phyloP scores from a whole-genome alignment of 2,797 vertebrate genomes.

The Melanotaenia parkinsoni region DNA sequence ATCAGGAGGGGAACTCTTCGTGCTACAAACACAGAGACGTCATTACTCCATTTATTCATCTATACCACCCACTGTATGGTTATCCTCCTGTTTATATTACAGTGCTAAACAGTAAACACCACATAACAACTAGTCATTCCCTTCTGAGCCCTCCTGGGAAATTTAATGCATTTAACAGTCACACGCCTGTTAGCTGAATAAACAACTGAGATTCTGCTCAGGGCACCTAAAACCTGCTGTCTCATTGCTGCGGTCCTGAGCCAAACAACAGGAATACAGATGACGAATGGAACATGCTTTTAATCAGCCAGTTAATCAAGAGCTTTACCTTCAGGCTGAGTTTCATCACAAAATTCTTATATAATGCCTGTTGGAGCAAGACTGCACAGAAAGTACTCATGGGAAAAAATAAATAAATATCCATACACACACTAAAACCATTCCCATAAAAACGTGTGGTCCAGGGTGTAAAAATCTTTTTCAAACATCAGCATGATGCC shows the following conservation, averaged over 20 bases:
- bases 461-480: not conserved
- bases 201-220: not conserved
- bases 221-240: not conserved
- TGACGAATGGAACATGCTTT: not conserved
- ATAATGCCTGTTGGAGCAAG: not conserved
- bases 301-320: slow-evolving; percentile 24
- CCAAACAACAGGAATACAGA: slow-evolving; percentile 15
- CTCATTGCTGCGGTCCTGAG: not conserved
- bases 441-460: not conserved
- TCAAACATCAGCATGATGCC: not conserved
- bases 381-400: not conserved
- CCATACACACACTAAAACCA: not conserved
- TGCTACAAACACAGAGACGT: slow-evolving; percentile 59
- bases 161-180: not conserved
- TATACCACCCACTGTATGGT: not conserved
- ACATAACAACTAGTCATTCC: not conserved
- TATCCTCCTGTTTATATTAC: not conserved
- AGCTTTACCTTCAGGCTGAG: slow-evolving; percentile 2
- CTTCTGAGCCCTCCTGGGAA: not conserved
- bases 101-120: not conserved
- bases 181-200: not conserved
- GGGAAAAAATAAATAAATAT: not conserved
- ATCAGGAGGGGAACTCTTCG: slow-evolving; percentile 63
- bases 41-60: not conserved
- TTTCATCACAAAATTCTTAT: not conserved